These are phyloP conservation scores for Desmodus rotundus DNA, from an alignment of 2,113 vertebrate genomes.

Conservation along the genomic window DNA sequence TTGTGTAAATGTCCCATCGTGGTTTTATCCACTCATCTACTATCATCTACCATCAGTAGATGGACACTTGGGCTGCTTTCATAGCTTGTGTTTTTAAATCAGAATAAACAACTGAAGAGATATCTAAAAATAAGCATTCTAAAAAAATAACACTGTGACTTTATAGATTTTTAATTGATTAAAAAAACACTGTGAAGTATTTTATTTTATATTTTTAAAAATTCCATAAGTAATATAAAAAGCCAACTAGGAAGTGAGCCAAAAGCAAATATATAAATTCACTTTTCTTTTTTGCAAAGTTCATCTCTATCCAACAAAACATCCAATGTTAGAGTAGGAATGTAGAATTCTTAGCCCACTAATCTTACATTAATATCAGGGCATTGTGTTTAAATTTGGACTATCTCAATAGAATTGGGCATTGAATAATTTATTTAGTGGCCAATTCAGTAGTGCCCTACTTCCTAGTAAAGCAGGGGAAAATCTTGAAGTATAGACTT, in stretches of 20 bases:
- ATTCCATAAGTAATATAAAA: neutral
- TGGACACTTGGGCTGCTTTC: too few relatives aligned
- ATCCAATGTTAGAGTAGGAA: neutral
- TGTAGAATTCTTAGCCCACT: neutral
- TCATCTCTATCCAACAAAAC: neutral
- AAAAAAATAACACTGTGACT: neutral
- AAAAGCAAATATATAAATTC: neutral
- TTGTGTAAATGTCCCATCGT: too few relatives aligned
- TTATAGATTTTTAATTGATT: neutral
- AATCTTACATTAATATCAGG: neutral
- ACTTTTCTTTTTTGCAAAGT: neutral
- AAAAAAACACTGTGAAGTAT: neutral
- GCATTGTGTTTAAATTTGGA: neutral
- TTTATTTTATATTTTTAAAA: neutral
- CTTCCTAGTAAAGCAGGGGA: neutral
- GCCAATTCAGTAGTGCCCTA: neutral
- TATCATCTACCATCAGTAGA: too few relatives aligned
- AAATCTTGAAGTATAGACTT: neutral
- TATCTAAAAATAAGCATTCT: neutral
- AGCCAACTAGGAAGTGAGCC: neutral
- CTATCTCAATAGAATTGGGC: neutral
- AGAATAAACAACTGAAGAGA: neutral
- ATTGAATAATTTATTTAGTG: neutral
- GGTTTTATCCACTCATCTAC: too few relatives aligned
- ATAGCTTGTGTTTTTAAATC: neutral